Conservation (phyloP, 2,888 invertebrate species). For the Lysandra coridon region DNA sequence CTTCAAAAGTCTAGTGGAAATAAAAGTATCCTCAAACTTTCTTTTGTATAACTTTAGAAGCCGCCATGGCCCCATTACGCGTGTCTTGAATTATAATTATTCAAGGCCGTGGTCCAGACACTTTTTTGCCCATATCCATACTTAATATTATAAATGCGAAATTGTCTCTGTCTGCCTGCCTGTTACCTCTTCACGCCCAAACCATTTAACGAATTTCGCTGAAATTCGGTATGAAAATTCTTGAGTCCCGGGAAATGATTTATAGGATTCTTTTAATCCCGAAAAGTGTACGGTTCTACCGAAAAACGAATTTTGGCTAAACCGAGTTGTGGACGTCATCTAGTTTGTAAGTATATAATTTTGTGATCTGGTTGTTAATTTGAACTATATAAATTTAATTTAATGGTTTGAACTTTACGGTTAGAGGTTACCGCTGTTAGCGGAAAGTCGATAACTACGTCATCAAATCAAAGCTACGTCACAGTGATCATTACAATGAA, state of each 20-base stretch:
- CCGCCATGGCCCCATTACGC: background rate
- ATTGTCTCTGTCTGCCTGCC: no score
- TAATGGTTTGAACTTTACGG: background rate
- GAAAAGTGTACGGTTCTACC: background rate
- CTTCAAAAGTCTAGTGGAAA: background rate
- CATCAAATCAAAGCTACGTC: background rate
- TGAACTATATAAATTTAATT: background rate
- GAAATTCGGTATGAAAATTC: no score
- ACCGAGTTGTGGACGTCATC: background rate
- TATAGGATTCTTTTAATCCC: no score
- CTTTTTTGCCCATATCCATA: background rate
- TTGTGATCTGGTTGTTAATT: background rate
- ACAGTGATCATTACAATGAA: conserved; percentile 6
- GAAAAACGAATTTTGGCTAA: background rate
- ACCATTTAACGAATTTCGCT: no score
- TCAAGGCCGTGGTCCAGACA: background rate
- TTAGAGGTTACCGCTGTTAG: background rate
- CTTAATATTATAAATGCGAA: no score
- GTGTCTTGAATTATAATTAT: background rate
- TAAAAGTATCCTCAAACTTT: background rate
- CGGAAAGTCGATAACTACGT: background rate
- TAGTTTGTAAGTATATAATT: background rate
- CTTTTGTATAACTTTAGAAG: background rate
- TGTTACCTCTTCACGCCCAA: no score
- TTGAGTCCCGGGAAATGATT: no score